These are phyloP conservation scores for Mionectes olivaceus DNA, from an alignment of 2,797 vertebrate genomes.

Conservation along the genomic window DNA sequence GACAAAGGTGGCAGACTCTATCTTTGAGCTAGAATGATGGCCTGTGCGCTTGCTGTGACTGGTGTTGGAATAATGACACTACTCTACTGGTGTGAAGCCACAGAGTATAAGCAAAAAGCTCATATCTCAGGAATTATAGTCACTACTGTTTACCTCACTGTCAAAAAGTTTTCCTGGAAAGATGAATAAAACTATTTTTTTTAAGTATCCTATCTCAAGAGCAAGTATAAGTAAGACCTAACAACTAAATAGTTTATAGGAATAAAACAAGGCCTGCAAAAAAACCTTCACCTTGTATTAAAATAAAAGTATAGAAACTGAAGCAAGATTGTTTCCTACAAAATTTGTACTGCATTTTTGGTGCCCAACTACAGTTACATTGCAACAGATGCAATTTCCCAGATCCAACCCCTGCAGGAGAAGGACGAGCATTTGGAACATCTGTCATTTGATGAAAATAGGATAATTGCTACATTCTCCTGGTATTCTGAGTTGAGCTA, in stretches of 20 bases:
- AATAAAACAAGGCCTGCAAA: background rate
- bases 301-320: background rate
- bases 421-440: constrained; percentile 22
- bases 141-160: background rate
- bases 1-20: background rate
- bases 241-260: background rate
- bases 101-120: background rate
- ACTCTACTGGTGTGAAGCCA: background rate
- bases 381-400: constrained; percentile 39
- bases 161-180: background rate
- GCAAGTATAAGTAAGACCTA: background rate
- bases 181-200: background rate
- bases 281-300: background rate
- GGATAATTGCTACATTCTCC: constrained; percentile 6
- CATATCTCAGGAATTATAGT: background rate
- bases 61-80: background rate
- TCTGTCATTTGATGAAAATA: constrained; percentile 40
- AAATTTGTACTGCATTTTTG: background rate
- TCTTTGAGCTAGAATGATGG: background rate
- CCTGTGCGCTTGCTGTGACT: background rate
- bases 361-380: background rate
- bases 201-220: background rate
- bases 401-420: background rate
- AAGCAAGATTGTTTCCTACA: background rate
- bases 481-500: background rate